Evolutionary conservation across 2,888 invertebrate genomes (phyloP), one percentile per base, ranked within the genome.

Genomic region (Ochlodes sylvanus): DNA sequence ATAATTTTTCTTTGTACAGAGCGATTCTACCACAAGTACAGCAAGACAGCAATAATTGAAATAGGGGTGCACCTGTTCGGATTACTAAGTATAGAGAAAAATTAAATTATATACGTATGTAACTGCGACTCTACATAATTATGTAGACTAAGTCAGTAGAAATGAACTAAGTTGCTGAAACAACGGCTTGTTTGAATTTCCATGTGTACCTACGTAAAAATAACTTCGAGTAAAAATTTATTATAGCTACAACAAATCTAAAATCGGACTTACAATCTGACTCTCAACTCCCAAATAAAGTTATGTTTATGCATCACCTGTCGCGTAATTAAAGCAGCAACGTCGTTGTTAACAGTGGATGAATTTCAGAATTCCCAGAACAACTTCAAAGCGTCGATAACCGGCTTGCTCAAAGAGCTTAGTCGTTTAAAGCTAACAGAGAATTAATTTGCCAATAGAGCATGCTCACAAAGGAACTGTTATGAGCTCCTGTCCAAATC

Each of bases 401-500:
- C 80, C 79, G 75, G 76, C 69, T 68, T 71, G 73, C 75, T 83
- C 81, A 86, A 84, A 86, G 82, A 79, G 77, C 79, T 79, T 73
- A 75, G 75, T 61, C 54, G 56, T 56, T 62, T 68, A 47, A 67
- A 68, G 67, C 61, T 75, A 79, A 79, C 77, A 77, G 78, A 75
- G 77, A 84, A 88, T 87, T 86, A 89, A 88, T 86, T 87, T 85
- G 82, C 82, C 84, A 83, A 87, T 84, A 83, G 77, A 81, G 78
- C 78, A 76, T 76, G 80, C 81, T 79, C 75, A 83, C 83, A 87
- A 86, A 86, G 83, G 79, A 82, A 78, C 84, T 85, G 85, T 84
- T 83, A 85, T 78, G 79, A 81, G 76, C 64, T 63, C 62, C 76
- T 71, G 72, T 70, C 68, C 44, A 55, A 60, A 44, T 42, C 67